Conservation (phyloP, 92 coral and sea anemone species). For the Porites divaricata region DNA sequence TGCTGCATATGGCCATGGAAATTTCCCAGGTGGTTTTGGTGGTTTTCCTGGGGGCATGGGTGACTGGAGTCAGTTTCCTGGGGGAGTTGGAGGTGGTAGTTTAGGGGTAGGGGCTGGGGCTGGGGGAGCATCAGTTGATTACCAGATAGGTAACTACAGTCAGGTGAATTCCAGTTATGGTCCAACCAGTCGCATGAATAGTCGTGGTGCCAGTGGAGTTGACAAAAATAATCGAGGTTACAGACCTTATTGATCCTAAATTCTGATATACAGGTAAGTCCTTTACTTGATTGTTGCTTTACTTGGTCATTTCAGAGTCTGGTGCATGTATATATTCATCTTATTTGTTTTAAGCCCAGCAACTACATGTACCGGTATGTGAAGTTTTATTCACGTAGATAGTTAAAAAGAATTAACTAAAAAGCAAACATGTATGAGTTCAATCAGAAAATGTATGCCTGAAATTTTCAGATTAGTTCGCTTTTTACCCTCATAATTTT, state of each 20-base stretch:
- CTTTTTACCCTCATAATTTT: no score
- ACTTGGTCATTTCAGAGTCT: background rate
- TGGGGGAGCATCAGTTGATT: slow-evolving; percentile 43
- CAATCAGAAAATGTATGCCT: no score
- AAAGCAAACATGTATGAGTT: no score
- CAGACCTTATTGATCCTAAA: slow-evolving; percentile 24
- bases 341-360: background rate
- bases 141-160: slow-evolving; percentile 70
- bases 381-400: no score
- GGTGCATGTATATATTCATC: no score
- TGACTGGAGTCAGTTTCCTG: slow-evolving; percentile 64
- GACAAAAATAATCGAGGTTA: slow-evolving; percentile 43
- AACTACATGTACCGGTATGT: no score
- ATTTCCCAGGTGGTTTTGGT: slow-evolving; percentile 37
- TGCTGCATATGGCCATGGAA: slow-evolving; percentile 49
- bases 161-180: slow-evolving; percentile 79
- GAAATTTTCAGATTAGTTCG: no score
- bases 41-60: slow-evolving; percentile 51
- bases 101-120: slow-evolving; percentile 19
- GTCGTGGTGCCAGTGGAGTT: slow-evolving; percentile 20
- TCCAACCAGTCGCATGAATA: slow-evolving; percentile 47
- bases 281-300: background rate
- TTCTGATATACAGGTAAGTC: background rate
- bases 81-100: slow-evolving; percentile 34
- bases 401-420: no score